Evolutionary conservation across 2,113 vertebrate species (phyloP), one percentile per base, ranked within the genome.

Genomic region (Corvus moneduloides): DNA sequence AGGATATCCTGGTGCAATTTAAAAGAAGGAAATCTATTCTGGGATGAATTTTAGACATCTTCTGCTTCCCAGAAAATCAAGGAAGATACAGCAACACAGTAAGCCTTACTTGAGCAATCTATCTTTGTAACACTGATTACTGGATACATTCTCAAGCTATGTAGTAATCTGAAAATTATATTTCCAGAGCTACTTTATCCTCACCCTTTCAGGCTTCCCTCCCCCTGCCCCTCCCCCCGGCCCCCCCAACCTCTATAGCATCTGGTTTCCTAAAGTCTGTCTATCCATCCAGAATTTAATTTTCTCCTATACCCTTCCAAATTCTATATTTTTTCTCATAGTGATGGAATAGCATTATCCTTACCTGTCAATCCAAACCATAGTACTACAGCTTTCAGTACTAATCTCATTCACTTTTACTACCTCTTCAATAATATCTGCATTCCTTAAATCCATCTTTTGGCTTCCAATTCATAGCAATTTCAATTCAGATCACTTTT

Each of bases 171-270:
- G 21, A 91, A 93, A 87, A 48, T 55, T 72, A 41, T 67, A 86
- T 37, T 78, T 84, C 44, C 56, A 64, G 51, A 80, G 55, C 14
- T 9, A 67, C 72, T 82, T 89, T 78, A 32, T 72, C 48, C 46
- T 74, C 24, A 69, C 37, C 37, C 13, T 51, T 93, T 78, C 71
- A 66, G 46, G 22, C 3, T 15, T 15, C 6, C 3, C 10, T 13
- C 7, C 13, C 14, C 8, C 6, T 22, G 15, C 0, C 1, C 10
- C 11, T 13, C 7, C 13, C 14, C 8, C 4, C n/a, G 4, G 0
- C 1, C 10, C 11, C 16, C 0, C 2, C n/a, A 80, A 35, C 13
- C 18, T 88, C 71, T 71, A 27, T 18, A 84, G 8, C 35, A 59
- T 51, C 32, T 83, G 2, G 1, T 88, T 88, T 87, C 35, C 64